Base-by-base conservation (phyloP, 2,113 vertebrate species). In the Gavialis gangeticus region DNA sequence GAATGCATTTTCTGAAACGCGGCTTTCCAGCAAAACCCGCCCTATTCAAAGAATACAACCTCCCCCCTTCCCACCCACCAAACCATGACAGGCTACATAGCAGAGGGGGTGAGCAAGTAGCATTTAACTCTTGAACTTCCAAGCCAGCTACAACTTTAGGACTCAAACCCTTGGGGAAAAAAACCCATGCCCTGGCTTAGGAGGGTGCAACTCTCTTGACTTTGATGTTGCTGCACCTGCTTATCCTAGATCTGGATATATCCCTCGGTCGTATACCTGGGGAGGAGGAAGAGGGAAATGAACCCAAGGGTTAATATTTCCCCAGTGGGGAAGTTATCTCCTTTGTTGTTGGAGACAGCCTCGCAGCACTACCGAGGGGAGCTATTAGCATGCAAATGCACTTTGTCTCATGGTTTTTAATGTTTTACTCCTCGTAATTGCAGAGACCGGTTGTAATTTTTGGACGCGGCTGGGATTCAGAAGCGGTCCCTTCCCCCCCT, bases 401-500 rank as follows among this genome's bases (percentile, higher is more conserved):
- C 96, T 98, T 97, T 96, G 97, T 97, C 96, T 98, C 97, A 84
- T 94, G 98, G 96, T 97, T 97, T 97, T 97, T 98, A 98, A 98
- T 98, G 98, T 98, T 98, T 98, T 97, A 98, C 98, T 98, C 97
- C 96, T 96, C 69, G 24, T 98, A 97, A 98, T 98, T 98, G 97
- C 98, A 89, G 94, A 96, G 97, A 98, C 97, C 93, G 85, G 97
- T 92, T 98, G 97, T 95, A 97, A 98, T 97, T 97, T 98, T 89
- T 94, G 96, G 96, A 96, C 89, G 71, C 89, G 89, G 94, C 81
- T 57, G 79, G 91, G 88, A 97, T 97, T 97, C 91, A n/a, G 60
- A 98, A 95, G 27, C 94, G 54, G 88, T 46, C 46, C 46, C 93
- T 97, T 46, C 46, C 46, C 46, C 46, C 46, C 97, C 93, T 95